Base-by-base conservation (phyloP, 2,888 invertebrate genomes). In the Emmelina monodactyla region DNA sequence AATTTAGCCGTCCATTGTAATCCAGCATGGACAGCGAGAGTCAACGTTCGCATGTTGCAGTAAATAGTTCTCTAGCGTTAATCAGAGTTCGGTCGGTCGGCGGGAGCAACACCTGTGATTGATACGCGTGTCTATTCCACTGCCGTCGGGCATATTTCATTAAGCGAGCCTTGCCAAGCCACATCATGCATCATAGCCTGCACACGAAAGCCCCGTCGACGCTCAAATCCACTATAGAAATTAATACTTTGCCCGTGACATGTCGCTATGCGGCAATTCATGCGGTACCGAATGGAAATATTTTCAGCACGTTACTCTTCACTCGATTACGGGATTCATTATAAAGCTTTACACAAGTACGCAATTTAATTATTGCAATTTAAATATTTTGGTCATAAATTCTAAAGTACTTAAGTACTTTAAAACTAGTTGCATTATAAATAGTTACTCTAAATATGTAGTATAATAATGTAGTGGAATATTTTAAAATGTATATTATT, bases 71-170 rank as follows among this genome's bases (percentile, higher is more conserved):
- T n/a, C n/a, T 32, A 39, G 28, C 43, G 43, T 45, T 46, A 47
- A 42, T 41, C 46, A 49, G 47, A 47, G 45, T 50, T 49, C 45
- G 50, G 50, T 47, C 53, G 56, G 58, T 54, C 51, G 55, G 50
- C 51, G 47, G 51, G 54, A 55, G 58, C 51, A 62, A 59, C 62
- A 65, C 61, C 63, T 67, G 64, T 72, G 68, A 76, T 73, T 65
- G 72, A 78, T 72, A 55, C 49, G 52, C 52, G 56, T 58, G 72
- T 67, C 68, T 55, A 58, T 62, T 69, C 62, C 67, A 65, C 60
- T 64, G 58, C 60, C 57, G 59, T 61, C 52, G 51, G 62, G 64
- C 66, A 76, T 76, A 75, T 76, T 76, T 78, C 72, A 76, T 72
- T 75, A 72, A 63, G 60, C 60, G 62, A 61, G 64, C 63, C 62